Percentiles rank a stretch among this genome's conserved stretches.
Evolutionary conservation across 2,113 vertebrate species (phyloP).

Genomic region (Osmerus mordax): DNA sequence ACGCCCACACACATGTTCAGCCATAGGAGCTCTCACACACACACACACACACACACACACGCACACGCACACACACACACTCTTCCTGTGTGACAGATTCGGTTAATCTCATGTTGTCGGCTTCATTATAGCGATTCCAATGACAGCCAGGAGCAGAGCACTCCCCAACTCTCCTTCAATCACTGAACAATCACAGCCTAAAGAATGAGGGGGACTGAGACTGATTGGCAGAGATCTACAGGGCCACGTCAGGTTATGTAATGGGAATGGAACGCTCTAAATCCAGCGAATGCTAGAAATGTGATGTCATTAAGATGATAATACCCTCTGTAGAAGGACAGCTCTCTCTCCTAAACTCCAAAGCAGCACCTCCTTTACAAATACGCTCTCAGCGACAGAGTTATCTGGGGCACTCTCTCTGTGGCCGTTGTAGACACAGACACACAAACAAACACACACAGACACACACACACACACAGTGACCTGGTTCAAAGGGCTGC

Average conservation of each 20-base stretch:
- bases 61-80: conserved; percentile 36
- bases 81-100: conserved; percentile 47
- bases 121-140: conserved; percentile 68
- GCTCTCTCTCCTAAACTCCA: background rate
- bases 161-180: background rate
- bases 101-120: conserved; percentile 41
- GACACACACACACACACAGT: conserved; percentile 3
- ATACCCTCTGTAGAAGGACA: too few species aligned
- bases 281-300: too few species aligned
- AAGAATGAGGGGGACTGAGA: background rate
- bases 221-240: background rate
- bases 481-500: background rate
- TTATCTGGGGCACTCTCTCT: background rate
- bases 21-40: background rate
- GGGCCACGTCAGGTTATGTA: background rate
- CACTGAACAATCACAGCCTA: background rate
- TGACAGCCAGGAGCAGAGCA: conserved; percentile 30
- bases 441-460: background rate
- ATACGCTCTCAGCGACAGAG: background rate
- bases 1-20: background rate
- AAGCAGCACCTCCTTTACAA: too few species aligned
- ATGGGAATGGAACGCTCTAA: too few species aligned
- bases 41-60: conserved; percentile 28
- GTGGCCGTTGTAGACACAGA: background rate
- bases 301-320: too few species aligned